Base-by-base conservation (phyloP, 2,113 vertebrate genomes). In the Calyptomena viridis region DNA sequence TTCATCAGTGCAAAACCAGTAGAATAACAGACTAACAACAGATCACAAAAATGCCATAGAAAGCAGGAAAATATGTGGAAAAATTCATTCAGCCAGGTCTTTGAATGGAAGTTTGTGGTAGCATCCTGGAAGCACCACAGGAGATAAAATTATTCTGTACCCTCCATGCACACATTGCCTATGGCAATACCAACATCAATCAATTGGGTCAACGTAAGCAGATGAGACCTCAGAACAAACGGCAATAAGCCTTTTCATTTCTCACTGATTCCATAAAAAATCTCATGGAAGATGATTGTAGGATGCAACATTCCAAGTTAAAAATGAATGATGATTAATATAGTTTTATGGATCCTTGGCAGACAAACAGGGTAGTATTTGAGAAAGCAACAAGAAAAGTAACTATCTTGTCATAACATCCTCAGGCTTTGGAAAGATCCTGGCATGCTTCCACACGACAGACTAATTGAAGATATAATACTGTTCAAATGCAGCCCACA, bases 371-470 rank as follows among this genome's bases (percentile, higher is more conserved):
- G 37, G 67, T 66, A 79, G 62, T 81, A 31, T 95, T 96, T 96
- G 88, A 95, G 86, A 93, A 92, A 93, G 90, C 83, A 96, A 68
- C 68, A 82, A 89, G 86, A 92, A 94, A 94, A 96, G 86, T 89
- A 94, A 92, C 95, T 96, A 49, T 87, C 80, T 92, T 96, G 93
- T 96, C 90, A 95, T 93, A 96, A 97, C 73, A 96, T 94, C 90
- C 93, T 89, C 66, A 90, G 88, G 92, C 92, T 75, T 30, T 86
- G 69, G 80, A 87, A 89, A 59, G 77, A 89, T 72, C 49, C 77
- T 96, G 95, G 94, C 95, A 84, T 79, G 66, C 52, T 94, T 93
- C 92, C 88, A 95, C 83, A 92, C 0, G 7, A 66, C 76, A 93
- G 90, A 84, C 83, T 92, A 94, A 96, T 53, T 93, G 90, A 90